Conservation (phyloP, 2,797 vertebrate genomes). For the Sebastes jordani region DNA sequence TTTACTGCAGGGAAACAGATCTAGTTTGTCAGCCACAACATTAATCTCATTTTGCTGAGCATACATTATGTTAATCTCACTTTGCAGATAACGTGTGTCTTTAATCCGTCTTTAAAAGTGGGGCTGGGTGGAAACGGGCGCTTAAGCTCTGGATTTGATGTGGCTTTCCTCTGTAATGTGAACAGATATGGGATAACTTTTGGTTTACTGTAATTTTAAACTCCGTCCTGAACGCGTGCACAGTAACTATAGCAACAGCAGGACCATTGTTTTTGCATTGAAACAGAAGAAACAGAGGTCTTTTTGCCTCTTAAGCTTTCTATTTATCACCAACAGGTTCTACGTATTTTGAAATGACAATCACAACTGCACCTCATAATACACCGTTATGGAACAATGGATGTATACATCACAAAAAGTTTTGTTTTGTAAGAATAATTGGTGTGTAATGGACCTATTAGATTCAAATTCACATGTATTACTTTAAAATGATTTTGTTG, state of each 20-base stretch:
- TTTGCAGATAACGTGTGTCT: conserved; percentile 18
- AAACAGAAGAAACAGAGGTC: too few species aligned
- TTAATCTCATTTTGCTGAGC: conserved; percentile 31
- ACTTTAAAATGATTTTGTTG: too few species aligned
- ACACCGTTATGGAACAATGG: too few species aligned
- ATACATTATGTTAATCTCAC: conserved; percentile 28
- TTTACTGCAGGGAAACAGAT: conserved; percentile 18
- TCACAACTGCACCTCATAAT: too few species aligned
- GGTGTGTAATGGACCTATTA: too few species aligned
- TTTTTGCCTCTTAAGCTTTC: too few species aligned
- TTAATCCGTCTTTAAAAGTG: conserved; percentile 25
- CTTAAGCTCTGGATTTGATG: neutral
- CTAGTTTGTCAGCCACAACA: conserved; percentile 1
- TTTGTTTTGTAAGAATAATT: too few species aligned
- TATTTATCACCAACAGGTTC: too few species aligned
- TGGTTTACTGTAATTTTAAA: neutral
- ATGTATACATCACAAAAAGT: too few species aligned
- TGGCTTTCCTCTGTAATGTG: neutral
- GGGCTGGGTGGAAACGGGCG: neutral
- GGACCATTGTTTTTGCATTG: neutral
- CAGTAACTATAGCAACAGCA: neutral
- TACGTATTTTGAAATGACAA: too few species aligned
- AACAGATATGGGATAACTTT: neutral
- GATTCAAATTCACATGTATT: too few species aligned
- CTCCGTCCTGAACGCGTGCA: neutral